A percentile compares a stretch with the other conserved stretches of the same genome.
Conservation (phyloP, 1,140 invertebrate species). For the Pogonognathellus flavescens region DNA sequence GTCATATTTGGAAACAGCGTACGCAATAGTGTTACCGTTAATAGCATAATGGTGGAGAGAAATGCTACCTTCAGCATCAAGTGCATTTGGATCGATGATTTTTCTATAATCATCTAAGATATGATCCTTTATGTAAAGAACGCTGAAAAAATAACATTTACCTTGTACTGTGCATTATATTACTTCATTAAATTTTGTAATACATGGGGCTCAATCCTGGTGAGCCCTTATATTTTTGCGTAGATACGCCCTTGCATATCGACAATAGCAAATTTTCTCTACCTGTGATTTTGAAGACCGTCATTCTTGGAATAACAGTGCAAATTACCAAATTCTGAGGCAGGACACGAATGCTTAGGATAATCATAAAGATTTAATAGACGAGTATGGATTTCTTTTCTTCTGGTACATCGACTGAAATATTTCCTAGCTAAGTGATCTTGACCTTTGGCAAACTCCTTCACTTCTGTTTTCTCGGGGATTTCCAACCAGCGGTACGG, state of each 20-base stretch:
- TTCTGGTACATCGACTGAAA: conserved; percentile 81
- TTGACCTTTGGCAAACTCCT: conserved; percentile 90
- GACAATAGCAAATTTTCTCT: neutral
- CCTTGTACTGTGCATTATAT: too few species aligned
- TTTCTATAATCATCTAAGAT: conserved; percentile 72
- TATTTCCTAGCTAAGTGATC: conserved; percentile 92
- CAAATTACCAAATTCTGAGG: neutral
- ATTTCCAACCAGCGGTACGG: conserved; percentile 98
- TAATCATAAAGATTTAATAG: conserved; percentile 91
- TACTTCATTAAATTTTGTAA: too few species aligned
- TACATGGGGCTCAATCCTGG: too few species aligned
- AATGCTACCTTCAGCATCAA: conserved; percentile 78
- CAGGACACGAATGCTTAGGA: neutral
- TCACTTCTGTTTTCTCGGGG: conserved; percentile 91
- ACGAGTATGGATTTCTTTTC: conserved; percentile 80
- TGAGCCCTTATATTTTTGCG: too few species aligned
- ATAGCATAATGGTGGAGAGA: conserved; percentile 86
- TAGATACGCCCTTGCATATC: too few species aligned
- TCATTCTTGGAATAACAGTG: conserved; percentile 38
- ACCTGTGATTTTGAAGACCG: conserved; percentile 52
- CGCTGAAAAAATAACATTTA: too few species aligned
- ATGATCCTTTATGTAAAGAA: conserved; percentile 75
- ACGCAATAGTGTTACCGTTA: conserved; percentile 90
- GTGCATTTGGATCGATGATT: conserved; percentile 77
- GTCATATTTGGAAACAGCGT: conserved; percentile 90